Evolutionary conservation across 1,140 invertebrate genomes (phyloP).

Genomic region (Aphelinus certus): DNA sequence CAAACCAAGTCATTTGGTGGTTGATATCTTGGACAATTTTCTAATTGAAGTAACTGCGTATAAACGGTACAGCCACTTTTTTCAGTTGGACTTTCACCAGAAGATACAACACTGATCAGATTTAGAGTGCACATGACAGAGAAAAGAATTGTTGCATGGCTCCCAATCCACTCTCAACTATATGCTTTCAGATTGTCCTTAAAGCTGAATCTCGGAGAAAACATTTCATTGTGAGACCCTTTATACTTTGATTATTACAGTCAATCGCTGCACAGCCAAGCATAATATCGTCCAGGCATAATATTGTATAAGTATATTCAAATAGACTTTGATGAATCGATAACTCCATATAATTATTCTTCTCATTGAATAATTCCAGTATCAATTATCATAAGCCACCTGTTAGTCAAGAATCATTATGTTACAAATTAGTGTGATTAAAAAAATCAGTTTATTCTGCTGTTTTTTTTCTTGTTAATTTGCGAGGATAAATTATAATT

Average conservation of each 20-base stretch:
- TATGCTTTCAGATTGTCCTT: conserved; percentile 59
- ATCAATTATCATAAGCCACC: too few relatives aligned
- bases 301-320: conserved; percentile 32
- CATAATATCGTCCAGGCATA: conserved; percentile 33
- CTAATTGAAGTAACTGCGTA: conserved; percentile 56
- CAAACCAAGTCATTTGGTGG: too few relatives aligned
- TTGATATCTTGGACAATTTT: conserved; percentile 56
- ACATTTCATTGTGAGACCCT: conserved; percentile 63
- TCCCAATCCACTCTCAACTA: conserved; percentile 60
- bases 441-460: too few relatives aligned
- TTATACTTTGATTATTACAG: conserved; percentile 62
- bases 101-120: conserved; percentile 54
- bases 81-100: conserved; percentile 56
- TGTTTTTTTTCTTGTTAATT: too few relatives aligned
- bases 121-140: conserved; percentile 59
- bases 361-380: too few relatives aligned
- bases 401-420: too few relatives aligned
- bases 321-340: too few relatives aligned
- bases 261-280: conserved; percentile 61
- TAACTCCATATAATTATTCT: too few relatives aligned
- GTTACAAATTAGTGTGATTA: too few relatives aligned
- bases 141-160: conserved; percentile 61
- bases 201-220: conserved; percentile 59
- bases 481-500: conserved; percentile 48
- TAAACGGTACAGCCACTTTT: conserved; percentile 57